These are phyloP conservation scores for Matsumyia berberina DNA, from an alignment of 2,888 invertebrate genomes.

Conservation along the genomic window DNA sequence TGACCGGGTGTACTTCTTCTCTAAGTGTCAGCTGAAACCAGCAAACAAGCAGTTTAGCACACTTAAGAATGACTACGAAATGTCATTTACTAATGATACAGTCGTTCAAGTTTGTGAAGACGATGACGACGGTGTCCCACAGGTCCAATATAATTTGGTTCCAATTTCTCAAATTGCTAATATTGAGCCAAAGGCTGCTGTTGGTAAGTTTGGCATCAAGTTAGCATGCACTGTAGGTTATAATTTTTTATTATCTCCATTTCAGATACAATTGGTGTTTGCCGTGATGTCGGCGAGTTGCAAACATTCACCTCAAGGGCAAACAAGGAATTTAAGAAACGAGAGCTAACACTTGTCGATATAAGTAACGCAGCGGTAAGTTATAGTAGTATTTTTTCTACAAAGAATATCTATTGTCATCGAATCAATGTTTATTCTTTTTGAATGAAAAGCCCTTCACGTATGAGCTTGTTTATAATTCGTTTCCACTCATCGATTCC, in stretches of 20 bases:
- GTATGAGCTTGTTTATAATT: no score
- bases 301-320: slow-evolving; percentile 89
- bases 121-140: slow-evolving; percentile 88
- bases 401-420: no score
- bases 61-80: slow-evolving; percentile 97
- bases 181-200: slow-evolving; percentile 87
- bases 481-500: no score
- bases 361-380: slow-evolving; percentile 89
- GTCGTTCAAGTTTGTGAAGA: slow-evolving; percentile 86
- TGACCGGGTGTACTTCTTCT: slow-evolving; percentile 94
- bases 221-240: not conserved
- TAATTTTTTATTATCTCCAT: slow-evolving; percentile 3
- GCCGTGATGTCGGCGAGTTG: slow-evolving; percentile 89
- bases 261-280: slow-evolving; percentile 95
- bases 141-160: slow-evolving; percentile 90
- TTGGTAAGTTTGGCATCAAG: slow-evolving; percentile 88
- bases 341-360: slow-evolving; percentile 95
- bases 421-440: no score
- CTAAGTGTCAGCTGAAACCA: slow-evolving; percentile 93
- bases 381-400: no score
- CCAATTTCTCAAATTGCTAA: slow-evolving; percentile 90
- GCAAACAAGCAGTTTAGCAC: slow-evolving; percentile 95
- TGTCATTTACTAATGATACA: slow-evolving; percentile 93
- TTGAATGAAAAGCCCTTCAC: no score
- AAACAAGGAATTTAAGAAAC: slow-evolving; percentile 93